Base-by-base conservation (phyloP, 2,113 vertebrate species). In the Hydropotes inermis region DNA sequence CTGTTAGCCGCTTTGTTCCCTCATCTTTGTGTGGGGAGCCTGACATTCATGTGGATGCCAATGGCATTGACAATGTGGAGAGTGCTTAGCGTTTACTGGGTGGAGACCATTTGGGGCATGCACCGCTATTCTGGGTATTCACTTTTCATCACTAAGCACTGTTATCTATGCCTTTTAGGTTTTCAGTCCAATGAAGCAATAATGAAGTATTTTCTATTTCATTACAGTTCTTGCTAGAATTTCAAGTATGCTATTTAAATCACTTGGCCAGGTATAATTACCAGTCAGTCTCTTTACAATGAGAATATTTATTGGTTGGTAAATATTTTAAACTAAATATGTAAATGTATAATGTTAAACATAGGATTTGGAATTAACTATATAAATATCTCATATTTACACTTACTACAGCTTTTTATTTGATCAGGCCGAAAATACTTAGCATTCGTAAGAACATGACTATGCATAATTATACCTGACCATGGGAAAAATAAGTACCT, bases 1-100 rank as follows among this genome's bases (percentile, higher is more conserved):
- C 99, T 78, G 99, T 99, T 97, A 99, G 99, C 98, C 99, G 98
- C 94, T 99, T 99, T n/a, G 98, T 97, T n/a, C 95, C 98, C 50
- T 15, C 98, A 1, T n/a, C 97, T 95, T n/a, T 98, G 11, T 98
- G 99, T 83, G 98, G 98, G 93, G 98, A 98, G 60, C 74, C 97
- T 58, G 86, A 85, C 1, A 95, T 91, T 58, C 98, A 87, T 3
- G 21, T 98, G 87, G 98, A 96, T 64, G 96, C 98, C 96, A 99
- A 99, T 0, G 88, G 96, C 94, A 93, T 99, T n/a, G 97, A 98
- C 87, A 98, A 98, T 3, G 57, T 98, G 82, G 97, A 98, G 91
- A 98, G 76, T 12, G 91, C 97, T 91, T 99, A 99, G 85, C 27
- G 19, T 50, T 11, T 43, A 19, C 86, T 91, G 83, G 95, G 87